Percentiles rank a stretch among this genome's conserved stretches.
Conservation (phyloP, 2,797 vertebrate species). For the Coreius guichenoti region DNA sequence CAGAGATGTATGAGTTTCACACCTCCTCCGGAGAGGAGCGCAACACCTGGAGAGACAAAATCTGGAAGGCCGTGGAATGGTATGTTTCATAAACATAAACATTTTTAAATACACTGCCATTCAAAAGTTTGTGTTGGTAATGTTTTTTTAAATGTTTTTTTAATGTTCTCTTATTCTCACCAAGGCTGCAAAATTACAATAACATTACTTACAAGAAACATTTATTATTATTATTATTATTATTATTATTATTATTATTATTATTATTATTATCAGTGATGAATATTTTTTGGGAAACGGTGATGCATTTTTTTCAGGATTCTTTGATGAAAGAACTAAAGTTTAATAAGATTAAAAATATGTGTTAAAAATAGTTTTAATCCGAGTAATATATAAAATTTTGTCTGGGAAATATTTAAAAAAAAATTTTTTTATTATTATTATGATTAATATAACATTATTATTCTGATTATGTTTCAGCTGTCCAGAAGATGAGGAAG, state of each 20-base stretch:
- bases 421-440: not conserved
- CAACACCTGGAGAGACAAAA: conserved; percentile 83
- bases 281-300: not conserved
- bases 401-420: too few relatives aligned
- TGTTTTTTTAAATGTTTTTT: not conserved
- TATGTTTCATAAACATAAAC: conserved; percentile 62
- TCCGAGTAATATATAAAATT: not conserved
- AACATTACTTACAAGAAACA: not conserved
- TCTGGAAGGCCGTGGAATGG: conserved; percentile 88
- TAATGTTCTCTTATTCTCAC: not conserved
- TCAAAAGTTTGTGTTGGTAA: not conserved
- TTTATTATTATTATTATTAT: too few relatives aligned
- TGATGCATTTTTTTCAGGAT: not conserved
- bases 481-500: conserved; percentile 79
- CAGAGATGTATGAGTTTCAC: conserved; percentile 94
- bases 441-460: conserved; percentile 1
- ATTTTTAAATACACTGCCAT: not conserved
- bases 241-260: too few relatives aligned
- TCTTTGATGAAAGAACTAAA: too few relatives aligned
- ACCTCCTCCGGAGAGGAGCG: conserved; percentile 85
- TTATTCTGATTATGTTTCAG: conserved; percentile 69
- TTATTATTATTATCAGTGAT: not conserved
- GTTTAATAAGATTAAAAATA: too few relatives aligned
- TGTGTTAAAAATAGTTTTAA: too few relatives aligned
- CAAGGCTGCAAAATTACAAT: not conserved